These are phyloP conservation scores for Tipula lateralis DNA, from an alignment of 2,888 invertebrate species.

Conservation along the genomic window DNA sequence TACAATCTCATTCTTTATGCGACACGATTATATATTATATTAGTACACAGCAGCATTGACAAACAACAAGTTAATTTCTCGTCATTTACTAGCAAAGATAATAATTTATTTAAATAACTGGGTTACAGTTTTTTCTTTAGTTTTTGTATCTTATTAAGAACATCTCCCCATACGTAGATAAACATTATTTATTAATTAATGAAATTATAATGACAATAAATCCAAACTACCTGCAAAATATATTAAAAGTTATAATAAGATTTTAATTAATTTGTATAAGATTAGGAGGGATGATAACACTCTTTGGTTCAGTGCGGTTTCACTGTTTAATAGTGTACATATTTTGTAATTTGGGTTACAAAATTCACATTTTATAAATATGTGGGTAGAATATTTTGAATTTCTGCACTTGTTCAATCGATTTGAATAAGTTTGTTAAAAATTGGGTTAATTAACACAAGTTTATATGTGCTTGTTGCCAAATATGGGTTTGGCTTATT, in stretches of 20 bases:
- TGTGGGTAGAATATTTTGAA: neutral
- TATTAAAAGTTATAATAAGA: neutral
- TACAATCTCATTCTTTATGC: neutral
- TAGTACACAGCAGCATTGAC: neutral
- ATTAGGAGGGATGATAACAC: neutral
- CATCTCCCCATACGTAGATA: neutral
- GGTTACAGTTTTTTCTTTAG: neutral
- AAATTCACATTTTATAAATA: neutral
- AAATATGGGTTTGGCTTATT: neutral
- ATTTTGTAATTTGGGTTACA: neutral
- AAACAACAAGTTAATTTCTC: neutral
- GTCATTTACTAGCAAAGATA: neutral
- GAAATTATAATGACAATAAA: neutral
- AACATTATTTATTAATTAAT: neutral
- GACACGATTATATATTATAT: neutral
- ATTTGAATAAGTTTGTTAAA: neutral
- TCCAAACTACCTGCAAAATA: neutral
- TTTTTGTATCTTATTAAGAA: neutral
- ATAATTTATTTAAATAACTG: neutral
- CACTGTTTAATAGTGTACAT: neutral
- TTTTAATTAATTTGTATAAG: neutral
- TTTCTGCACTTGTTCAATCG: conserved; percentile 3
- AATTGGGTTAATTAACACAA: conserved; percentile 6
- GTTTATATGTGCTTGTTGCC: neutral
- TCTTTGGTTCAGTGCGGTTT: neutral